Evolutionary conservation across 2,888 invertebrate genomes (phyloP), one percentile per base, ranked within the genome.

Genomic region (Caenorhabditis wallacei): DNA sequence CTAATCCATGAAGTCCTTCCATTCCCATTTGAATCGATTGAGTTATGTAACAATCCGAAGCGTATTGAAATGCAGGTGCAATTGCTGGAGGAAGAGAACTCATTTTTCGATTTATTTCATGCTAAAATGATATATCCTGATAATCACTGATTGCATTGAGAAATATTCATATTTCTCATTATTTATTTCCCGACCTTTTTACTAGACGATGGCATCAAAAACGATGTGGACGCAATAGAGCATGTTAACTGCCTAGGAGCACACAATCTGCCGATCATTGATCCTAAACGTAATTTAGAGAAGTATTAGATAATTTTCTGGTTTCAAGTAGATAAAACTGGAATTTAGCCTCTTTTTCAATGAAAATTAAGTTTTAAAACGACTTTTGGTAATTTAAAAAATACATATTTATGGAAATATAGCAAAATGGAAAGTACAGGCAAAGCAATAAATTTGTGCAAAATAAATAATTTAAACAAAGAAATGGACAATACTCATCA

Each of bases 21-120:
- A 90, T 90, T 48, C 84, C 86, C 13, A 81, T 53, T 64, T 90
- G 88, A 53, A 90, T 79, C 35, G 85, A 85, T 48, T 87, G 88
- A 1, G 90, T 89, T 37, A 90, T 84, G 71, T 89, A 86, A 80
- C 86, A 87, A 54, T 90, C 89, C 16, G 90, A 82, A 8, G 89
- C 89, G 61, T 90, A 90, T 48, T 87, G 86, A 66, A 88, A 86
- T 1, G 85, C 70, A 1, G 86, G 86, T 30, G 84, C 83, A 13
- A 88, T 82, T 8, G 75, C 71, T 16, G 85, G 43, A 2, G 88
- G 88, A 0, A 87, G 61, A 8, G 56, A 57, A 59, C 87, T 86
- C 66, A 84, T 56, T 13, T 78, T 24, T 22, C 16, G 24, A 24
- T 5, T 56, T 56, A n/a, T 30, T 30, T 0, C 7, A 24, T 24